phyloP scores from a whole-genome alignment of 2,888 invertebrate genomes.

The Acronicta aceris region DNA sequence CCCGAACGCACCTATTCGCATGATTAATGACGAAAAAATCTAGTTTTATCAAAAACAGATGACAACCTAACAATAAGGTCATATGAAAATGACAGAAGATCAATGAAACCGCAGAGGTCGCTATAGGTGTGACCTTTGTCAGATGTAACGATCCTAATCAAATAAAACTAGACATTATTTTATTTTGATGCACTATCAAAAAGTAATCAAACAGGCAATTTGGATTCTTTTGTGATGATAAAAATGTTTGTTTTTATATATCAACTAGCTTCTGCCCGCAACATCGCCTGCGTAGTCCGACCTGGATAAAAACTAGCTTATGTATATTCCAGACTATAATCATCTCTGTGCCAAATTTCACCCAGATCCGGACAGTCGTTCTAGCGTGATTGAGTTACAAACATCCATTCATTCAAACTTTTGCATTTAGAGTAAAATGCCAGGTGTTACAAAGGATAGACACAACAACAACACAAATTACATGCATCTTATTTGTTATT shows the following conservation, averaged over 20 bases:
- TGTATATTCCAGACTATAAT: too few species aligned
- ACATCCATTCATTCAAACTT: too few species aligned
- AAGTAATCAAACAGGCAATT: constrained; percentile 3
- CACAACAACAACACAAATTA: too few species aligned
- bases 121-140: constrained; percentile 35
- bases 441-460: too few species aligned
- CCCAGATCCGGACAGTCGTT: too few species aligned
- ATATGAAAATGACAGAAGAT: constrained; percentile 43
- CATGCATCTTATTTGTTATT: too few species aligned
- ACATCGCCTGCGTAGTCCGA: too few species aligned
- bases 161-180: background rate
- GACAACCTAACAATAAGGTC: constrained; percentile 35
- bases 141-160: constrained; percentile 12
- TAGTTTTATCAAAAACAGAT: constrained; percentile 37
- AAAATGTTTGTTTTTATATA: constrained; percentile 7
- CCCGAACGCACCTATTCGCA: background rate
- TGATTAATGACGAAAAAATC: constrained; percentile 12
- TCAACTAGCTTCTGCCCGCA: background rate
- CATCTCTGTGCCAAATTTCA: too few species aligned
- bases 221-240: constrained; percentile 4
- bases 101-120: constrained; percentile 52
- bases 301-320: too few species aligned
- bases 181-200: constrained; percentile 8
- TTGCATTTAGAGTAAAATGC: too few species aligned
- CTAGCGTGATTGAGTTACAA: too few species aligned